Evolutionary conservation across 2,113 vertebrate genomes (phyloP), one percentile per base, ranked within the genome.

Genomic region (Chrysochloris asiatica): DNA sequence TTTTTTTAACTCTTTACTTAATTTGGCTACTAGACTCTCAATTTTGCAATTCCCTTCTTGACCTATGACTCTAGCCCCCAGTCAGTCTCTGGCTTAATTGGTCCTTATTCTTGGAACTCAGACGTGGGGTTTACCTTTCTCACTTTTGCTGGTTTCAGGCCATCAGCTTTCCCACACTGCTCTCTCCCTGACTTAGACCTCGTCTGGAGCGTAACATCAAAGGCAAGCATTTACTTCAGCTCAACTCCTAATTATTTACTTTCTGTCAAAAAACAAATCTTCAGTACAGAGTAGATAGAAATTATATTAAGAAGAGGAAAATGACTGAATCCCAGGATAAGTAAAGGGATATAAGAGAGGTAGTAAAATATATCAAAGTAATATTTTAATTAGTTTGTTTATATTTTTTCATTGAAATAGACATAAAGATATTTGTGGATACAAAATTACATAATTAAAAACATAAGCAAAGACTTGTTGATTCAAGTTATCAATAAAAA

Each of bases 181-280:
- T 43, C 30, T 61, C 63, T 67, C 19, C 50, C 17, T 63, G 4
- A 1, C 14, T 56, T 36, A 52, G 81, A 89, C 16, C 78, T 77
- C 41, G n/a, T 33, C 30, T 79, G 59, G 5, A 88, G 22, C 61
- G 83, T 17, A 28, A 88, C 59, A 73, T 33, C 24, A 80, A 89
- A 76, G 65, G 33, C 63, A 85, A 90, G 28, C 52, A 43, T 86
- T 83, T 88, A 65, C 54, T 85, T 89, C 13, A 16, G 38, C 26
- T 78, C 47, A 41, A 52, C 41, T 83, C 9, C 50, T 75, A 81
- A 94, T 30, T 89, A 47, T 95, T 91, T 92, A 72, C 52, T 82
- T 83, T 67, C 67, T 82, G 43, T 63, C 86, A 72, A 88, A 30
- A 93, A 86, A 65, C 89, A 69, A 48, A 75, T 75, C 72, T 19